Evolutionary conservation across 2,113 vertebrate species (phyloP).

Genomic region (Ondatra zibethicus): DNA sequence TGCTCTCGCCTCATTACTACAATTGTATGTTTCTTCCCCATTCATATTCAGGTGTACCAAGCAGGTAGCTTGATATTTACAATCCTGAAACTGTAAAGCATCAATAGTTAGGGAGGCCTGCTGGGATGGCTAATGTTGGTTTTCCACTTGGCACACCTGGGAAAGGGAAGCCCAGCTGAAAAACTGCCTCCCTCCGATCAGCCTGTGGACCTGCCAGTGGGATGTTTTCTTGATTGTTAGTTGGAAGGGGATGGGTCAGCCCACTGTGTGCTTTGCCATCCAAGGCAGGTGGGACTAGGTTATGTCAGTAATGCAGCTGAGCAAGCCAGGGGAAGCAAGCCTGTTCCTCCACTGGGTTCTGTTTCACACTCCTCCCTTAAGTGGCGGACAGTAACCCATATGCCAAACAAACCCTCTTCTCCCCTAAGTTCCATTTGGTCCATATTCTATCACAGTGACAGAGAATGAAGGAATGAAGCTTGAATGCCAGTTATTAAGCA

Average conservation of each 20-base stretch:
- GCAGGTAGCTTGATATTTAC: neutral
- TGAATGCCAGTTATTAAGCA: neutral
- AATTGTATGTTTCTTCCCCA: neutral
- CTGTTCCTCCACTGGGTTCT: neutral
- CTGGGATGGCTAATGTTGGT: neutral
- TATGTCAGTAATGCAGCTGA: too few species aligned
- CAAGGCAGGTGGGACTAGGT: neutral
- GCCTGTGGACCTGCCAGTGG: neutral
- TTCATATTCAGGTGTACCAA: neutral
- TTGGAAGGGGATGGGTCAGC: neutral
- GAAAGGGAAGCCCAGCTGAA: neutral
- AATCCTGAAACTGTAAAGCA: neutral
- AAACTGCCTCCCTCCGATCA: neutral
- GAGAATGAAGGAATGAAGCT: neutral
- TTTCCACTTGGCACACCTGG: neutral
- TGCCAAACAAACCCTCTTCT: neutral
- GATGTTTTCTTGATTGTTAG: neutral
- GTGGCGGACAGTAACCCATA: neutral
- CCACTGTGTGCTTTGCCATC: neutral
- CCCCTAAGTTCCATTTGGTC: neutral
- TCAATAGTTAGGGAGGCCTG: neutral
- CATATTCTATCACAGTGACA: neutral
- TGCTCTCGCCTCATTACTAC: too few species aligned
- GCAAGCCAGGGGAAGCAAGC: neutral
- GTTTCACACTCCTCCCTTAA: neutral